Conservation (phyloP, 2,888 invertebrate genomes). For the Heliconius ismenius region DNA sequence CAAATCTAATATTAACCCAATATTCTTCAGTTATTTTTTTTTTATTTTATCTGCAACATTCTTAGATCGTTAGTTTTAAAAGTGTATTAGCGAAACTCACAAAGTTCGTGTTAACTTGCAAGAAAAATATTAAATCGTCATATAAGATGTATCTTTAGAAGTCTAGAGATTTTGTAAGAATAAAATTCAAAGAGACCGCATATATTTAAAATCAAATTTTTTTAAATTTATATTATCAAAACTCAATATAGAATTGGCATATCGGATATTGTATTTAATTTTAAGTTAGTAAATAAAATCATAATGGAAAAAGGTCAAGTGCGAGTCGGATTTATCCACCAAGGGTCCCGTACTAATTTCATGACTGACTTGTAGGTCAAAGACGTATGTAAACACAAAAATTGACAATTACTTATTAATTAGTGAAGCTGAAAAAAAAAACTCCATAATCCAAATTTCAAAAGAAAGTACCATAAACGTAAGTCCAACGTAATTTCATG, state of each 20-base stretch:
- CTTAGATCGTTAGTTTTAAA: constrained; percentile 8
- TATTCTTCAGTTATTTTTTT: background rate
- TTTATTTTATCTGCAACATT: constrained; percentile 2
- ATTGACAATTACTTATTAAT: too few species aligned
- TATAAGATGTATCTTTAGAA: background rate
- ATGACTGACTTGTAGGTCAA: too few species aligned
- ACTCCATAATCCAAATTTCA: background rate
- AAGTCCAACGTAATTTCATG: constrained; percentile 16
- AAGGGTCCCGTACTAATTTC: too few species aligned
- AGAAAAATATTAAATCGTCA: constrained; percentile 4
- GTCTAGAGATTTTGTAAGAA: background rate
- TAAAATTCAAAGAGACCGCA: background rate
- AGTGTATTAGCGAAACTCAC: constrained; percentile 2
- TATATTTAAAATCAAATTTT: background rate
- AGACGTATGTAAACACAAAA: too few species aligned
- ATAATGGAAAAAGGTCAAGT: too few species aligned
- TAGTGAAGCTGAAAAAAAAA: background rate
- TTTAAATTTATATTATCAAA: background rate
- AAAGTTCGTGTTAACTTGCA: background rate
- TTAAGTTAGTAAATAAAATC: too few species aligned
- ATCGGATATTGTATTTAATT: too few species aligned
- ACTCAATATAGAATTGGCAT: too few species aligned
- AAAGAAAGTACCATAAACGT: background rate
- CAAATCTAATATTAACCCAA: background rate
- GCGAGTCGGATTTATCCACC: too few species aligned